Evolutionary conservation across 1,140 invertebrate genomes (phyloP).

Genomic region (Stenopsyche tienmushanensis): DNA sequence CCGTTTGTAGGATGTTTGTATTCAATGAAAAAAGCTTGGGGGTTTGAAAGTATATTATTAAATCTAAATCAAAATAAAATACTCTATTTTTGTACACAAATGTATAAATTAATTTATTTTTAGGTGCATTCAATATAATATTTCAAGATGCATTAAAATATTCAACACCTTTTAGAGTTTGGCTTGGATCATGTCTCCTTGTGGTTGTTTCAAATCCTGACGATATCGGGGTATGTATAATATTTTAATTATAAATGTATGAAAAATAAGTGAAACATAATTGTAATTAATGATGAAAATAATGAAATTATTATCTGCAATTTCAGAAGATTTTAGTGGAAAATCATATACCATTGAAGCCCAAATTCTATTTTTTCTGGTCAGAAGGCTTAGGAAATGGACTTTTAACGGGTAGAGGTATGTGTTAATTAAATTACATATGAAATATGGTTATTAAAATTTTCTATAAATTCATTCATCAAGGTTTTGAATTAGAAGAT

Average conservation of each 20-base stretch:
- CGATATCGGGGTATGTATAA: slow-evolving; percentile 9
- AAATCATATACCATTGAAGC: slow-evolving; percentile 1
- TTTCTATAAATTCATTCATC: neutral
- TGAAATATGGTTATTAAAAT: neutral
- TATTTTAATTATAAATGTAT: no score
- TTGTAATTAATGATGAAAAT: neutral
- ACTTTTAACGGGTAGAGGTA: slow-evolving; percentile 15
- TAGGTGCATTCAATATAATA: neutral
- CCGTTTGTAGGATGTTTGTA: slow-evolving; percentile 1
- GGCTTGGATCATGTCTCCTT: neutral
- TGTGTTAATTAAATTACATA: neutral
- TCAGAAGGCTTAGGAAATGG: slow-evolving; percentile 16
- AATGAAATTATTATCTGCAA: neutral
- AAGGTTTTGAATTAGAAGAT: no score
- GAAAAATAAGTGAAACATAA: neutral
- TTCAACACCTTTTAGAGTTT: neutral
- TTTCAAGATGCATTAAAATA: slow-evolving; percentile 2
- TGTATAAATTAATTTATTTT: neutral
- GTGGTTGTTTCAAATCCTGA: neutral
- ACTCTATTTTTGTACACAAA: neutral
- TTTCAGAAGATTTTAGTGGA: slow-evolving; percentile 5
- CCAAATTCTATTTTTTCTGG: slow-evolving; percentile 9
- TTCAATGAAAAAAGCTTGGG: neutral
- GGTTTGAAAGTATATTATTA: neutral
- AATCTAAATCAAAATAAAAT: neutral